These are phyloP conservation scores for Bombus soroeensis DNA, from an alignment of 1,140 invertebrate species.

Conservation along the genomic window DNA sequence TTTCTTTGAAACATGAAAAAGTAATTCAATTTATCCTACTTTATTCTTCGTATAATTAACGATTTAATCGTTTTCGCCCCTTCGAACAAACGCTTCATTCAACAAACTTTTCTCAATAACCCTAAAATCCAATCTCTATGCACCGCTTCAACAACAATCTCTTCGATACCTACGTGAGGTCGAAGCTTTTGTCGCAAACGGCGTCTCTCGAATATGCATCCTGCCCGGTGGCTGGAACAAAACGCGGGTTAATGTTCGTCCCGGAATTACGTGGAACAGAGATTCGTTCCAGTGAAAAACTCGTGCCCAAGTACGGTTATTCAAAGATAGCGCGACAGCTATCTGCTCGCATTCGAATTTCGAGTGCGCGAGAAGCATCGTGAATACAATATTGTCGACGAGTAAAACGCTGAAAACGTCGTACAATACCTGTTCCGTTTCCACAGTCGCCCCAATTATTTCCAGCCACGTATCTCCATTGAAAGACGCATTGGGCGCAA, in stretches of 20 bases:
- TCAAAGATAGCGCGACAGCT: not conserved
- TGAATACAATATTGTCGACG: not conserved
- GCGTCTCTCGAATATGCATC: not conserved
- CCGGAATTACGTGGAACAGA: not conserved
- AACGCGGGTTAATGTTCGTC: not conserved
- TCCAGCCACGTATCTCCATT: slow-evolving; percentile 92
- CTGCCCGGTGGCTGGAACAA: not conserved
- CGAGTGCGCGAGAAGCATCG: not conserved
- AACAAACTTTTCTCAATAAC: not conserved
- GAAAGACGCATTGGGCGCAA: slow-evolving; percentile 91
- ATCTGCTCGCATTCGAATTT: not conserved
- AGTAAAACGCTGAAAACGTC: not conserved
- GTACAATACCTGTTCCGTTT: slow-evolving; percentile 84
- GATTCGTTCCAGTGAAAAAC: not conserved
- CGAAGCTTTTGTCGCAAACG: not conserved
- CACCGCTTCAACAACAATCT: not conserved
- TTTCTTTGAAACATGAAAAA: too few species aligned
- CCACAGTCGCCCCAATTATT: slow-evolving; percentile 91
- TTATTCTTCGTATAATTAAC: not conserved
- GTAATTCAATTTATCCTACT: too few species aligned
- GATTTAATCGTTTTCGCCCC: not conserved
- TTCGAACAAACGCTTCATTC: not conserved
- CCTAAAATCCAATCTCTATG: not conserved
- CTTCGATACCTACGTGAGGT: not conserved
- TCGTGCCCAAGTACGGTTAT: not conserved